phyloP scores from a whole-genome alignment of 1,140 invertebrate genomes.

The Hyposmocoma kahamanoa region DNA sequence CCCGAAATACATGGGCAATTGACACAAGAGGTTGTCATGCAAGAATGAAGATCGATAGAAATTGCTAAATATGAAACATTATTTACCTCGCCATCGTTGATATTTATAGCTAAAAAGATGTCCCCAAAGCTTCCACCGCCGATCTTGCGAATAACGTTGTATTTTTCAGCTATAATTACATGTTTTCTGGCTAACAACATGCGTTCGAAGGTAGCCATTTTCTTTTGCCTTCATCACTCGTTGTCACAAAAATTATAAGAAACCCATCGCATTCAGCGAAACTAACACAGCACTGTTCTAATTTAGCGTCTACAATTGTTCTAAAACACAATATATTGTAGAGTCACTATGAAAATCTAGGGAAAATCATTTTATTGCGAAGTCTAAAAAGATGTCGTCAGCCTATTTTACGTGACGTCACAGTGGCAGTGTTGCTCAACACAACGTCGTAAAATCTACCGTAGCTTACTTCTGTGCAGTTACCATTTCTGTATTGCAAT shows the following conservation, averaged over 20 bases:
- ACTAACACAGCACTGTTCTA: slow-evolving; percentile 43
- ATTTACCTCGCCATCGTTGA: slow-evolving; percentile 94
- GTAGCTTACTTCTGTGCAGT: no score
- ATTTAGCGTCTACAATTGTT: slow-evolving; percentile 42
- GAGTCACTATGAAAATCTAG: slow-evolving; percentile 44
- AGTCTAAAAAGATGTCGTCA: slow-evolving; percentile 56
- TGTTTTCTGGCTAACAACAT: slow-evolving; percentile 72
- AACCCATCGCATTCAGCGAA: slow-evolving; percentile 38
- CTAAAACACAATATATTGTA: slow-evolving; percentile 45
- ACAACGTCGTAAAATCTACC: no score
- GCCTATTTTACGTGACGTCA: slow-evolving; percentile 58
- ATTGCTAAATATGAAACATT: slow-evolving; percentile 14
- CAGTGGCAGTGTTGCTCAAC: slow-evolving; percentile 41
- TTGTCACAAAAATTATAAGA: slow-evolving; percentile 54
- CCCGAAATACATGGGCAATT: slow-evolving; percentile 34
- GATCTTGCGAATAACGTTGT: slow-evolving; percentile 97
- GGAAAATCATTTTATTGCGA: slow-evolving; percentile 53
- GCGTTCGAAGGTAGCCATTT: slow-evolving; percentile 67
- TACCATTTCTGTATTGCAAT: no score
- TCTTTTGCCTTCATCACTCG: slow-evolving; percentile 63
- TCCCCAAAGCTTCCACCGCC: slow-evolving; percentile 99
- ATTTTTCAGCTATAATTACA: slow-evolving; percentile 92
- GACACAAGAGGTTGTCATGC: slow-evolving; percentile 23
- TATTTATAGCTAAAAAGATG: slow-evolving; percentile 98
- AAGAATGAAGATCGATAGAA: slow-evolving; percentile 6